Evolutionary conservation across 2,888 invertebrate genomes (phyloP), one percentile per base, ranked within the genome.

Genomic region (Agriopis marginaria): DNA sequence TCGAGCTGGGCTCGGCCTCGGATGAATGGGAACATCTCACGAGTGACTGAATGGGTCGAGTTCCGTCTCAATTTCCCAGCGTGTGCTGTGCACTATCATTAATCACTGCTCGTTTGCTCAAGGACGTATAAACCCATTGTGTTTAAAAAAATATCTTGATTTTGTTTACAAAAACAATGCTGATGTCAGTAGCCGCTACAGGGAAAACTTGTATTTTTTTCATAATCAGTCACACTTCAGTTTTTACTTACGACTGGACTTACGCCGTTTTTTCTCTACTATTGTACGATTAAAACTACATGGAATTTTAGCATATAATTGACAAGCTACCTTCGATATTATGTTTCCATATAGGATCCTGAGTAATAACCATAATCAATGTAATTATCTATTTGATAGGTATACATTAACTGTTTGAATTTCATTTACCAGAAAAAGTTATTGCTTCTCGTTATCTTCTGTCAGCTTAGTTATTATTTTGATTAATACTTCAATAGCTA

Each of bases 21-120:
- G 79, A 81, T 86, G 83, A 85, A 82, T 84, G 81, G 74, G 73
- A 77, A 77, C 84, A 85, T 83, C 87, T 87, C 84, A 81, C 79
- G 80, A 80, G 68, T 81, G 81, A 80, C 73, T 80, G 85, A 82
- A 81, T 81, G 79, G 79, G 71, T 79, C 80, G 73, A 66, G 72
- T 76, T 78, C 72, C 79, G 82, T 87, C 87, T 90, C 85, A 86
- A 86, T 87, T 87, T 87, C 86, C 79, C 83, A 82, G 81, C 81
- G 82, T 81, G 82, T 81, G 72, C 70, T 77, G 67, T 61, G 71
- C 47, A 56, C 14, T 66, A 71, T 79, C 91, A 91, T 93, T 86
- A 91, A 92, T 93, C 92, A 89, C 71, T 75, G 78, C 89, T 90
- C 87, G 87, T 91, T 91, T 89, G 83, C 77, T 76, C 84, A 88